These are phyloP conservation scores for Aratinga solstitialis DNA, from an alignment of 2,797 vertebrate genomes.

Conservation along the genomic window DNA sequence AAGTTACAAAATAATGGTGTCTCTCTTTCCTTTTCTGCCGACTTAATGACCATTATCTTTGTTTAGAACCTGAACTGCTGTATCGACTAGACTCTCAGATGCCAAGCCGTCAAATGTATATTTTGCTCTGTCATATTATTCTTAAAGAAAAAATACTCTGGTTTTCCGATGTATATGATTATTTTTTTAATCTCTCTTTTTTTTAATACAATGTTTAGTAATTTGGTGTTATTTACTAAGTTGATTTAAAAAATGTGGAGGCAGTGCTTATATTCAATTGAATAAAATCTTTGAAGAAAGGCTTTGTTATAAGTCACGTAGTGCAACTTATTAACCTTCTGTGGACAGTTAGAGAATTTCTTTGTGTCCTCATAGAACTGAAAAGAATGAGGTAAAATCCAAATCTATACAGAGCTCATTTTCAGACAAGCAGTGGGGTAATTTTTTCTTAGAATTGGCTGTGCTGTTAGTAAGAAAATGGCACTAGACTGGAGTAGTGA, in stretches of 20 bases:
- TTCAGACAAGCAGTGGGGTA: not conserved
- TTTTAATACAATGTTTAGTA: not conserved
- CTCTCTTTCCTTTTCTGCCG: not conserved
- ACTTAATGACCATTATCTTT: not conserved
- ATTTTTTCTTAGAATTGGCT: not conserved
- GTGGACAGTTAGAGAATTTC: slow-evolving; percentile 1
- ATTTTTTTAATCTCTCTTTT: not conserved
- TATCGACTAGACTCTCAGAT: not conserved
- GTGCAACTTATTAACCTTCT: slow-evolving; percentile 40
- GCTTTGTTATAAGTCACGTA: not conserved
- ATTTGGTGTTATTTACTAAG: not conserved
- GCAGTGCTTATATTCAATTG: not conserved
- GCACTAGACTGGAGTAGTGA: not conserved
- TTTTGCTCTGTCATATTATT: not conserved
- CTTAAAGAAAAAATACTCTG: not conserved
- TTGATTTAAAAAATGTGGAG: not conserved
- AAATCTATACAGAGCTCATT: not conserved
- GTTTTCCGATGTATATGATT: not conserved
- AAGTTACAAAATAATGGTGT: not conserved
- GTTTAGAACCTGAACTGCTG: not conserved
- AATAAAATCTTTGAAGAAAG: not conserved
- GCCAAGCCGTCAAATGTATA: not conserved
- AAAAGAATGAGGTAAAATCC: not conserved
- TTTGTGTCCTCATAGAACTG: not conserved
- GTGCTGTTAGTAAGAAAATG: not conserved